Conservation (phyloP, 2,888 invertebrate genomes). For the Epistrophella euchroma region DNA sequence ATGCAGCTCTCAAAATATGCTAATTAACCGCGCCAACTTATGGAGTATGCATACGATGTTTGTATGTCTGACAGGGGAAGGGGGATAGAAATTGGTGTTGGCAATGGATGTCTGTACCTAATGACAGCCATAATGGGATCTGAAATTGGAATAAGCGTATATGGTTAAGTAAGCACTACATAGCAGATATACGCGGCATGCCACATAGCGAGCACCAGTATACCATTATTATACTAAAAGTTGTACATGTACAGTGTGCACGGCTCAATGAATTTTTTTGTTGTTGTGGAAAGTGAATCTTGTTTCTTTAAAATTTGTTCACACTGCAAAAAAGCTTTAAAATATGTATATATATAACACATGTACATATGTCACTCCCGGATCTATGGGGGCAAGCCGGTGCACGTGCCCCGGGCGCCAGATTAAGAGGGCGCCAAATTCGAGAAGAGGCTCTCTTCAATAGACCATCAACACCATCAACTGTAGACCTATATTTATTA, state of each 20-base stretch:
- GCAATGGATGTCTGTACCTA: constrained; percentile 49
- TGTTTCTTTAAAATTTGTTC: too few species aligned
- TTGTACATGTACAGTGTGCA: too few species aligned
- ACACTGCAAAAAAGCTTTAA: too few species aligned
- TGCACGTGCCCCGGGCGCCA: too few species aligned
- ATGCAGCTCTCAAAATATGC: constrained; percentile 53
- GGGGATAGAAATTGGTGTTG: neutral
- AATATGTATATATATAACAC: too few species aligned
- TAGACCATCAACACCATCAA: too few species aligned
- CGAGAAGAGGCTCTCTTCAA: too few species aligned
- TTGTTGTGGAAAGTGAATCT: too few species aligned
- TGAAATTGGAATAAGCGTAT: constrained; percentile 42
- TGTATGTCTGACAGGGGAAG: neutral
- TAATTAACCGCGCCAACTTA: constrained; percentile 51
- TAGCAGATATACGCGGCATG: neutral
- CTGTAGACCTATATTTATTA: too few species aligned
- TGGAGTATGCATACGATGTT: neutral
- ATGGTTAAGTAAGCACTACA: constrained; percentile 41
- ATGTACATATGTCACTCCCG: too few species aligned
- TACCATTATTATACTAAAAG: neutral
- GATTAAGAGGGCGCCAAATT: too few species aligned
- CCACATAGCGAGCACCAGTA: neutral
- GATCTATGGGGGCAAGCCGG: too few species aligned
- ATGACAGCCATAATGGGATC: constrained; percentile 51
- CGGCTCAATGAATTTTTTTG: neutral